Evolutionary conservation across 1,140 invertebrate species (phyloP).

Genomic region (Melanaphis sacchari): DNA sequence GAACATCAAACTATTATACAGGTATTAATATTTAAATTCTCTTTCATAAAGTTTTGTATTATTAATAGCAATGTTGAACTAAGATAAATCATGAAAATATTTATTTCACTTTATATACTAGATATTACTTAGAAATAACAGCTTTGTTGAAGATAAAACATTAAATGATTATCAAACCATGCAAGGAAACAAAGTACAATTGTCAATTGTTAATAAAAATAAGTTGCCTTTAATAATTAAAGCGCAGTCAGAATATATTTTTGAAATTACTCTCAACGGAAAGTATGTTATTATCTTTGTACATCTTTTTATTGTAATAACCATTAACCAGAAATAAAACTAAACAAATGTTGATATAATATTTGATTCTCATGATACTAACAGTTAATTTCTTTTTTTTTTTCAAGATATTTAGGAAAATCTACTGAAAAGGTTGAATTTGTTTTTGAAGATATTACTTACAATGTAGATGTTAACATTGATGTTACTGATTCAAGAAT

Average conservation of each 20-base stretch:
- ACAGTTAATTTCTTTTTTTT: background rate
- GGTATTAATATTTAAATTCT: background rate
- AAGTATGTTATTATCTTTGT: slow-evolving; percentile 30
- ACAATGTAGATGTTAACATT: slow-evolving; percentile 44
- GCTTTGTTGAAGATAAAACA: background rate
- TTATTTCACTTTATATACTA: background rate
- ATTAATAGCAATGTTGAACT: background rate
- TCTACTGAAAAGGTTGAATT: slow-evolving; percentile 48
- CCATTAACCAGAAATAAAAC: background rate
- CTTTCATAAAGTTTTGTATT: background rate
- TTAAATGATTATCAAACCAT: slow-evolving; percentile 23
- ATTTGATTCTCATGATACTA: background rate
- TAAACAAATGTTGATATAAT: background rate
- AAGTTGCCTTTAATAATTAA: slow-evolving; percentile 11
- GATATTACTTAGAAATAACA: slow-evolving; percentile 51
- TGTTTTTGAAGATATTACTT: slow-evolving; percentile 41
- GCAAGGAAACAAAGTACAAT: slow-evolving; percentile 15
- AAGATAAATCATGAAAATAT: background rate
- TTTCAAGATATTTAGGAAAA: slow-evolving; percentile 40
- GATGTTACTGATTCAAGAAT: slow-evolving; percentile 45
- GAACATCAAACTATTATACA: background rate
- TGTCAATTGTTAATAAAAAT: slow-evolving; percentile 29
- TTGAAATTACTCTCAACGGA: slow-evolving; percentile 36
- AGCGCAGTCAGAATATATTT: slow-evolving; percentile 20
- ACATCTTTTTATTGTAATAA: background rate